Evolutionary conservation across 92 coral and sea anemone species (phyloP).

Genomic region (Micromussa lordhowensis): DNA sequence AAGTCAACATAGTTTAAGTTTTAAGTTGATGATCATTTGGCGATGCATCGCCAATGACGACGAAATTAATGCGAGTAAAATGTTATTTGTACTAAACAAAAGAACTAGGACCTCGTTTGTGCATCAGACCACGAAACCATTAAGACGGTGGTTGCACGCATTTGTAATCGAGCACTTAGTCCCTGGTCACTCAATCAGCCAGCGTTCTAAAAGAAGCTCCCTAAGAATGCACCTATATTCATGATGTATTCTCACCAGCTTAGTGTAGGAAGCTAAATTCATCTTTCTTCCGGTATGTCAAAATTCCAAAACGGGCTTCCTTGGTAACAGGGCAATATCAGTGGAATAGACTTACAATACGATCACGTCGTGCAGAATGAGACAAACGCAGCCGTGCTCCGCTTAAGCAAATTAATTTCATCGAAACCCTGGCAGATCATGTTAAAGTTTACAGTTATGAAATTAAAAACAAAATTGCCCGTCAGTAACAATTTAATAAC

Average conservation of each 20-base stretch:
- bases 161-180: no score
- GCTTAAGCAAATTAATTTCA: background rate
- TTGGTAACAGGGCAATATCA: background rate
- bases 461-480: background rate
- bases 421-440: background rate
- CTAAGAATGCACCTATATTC: background rate
- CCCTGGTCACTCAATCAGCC: background rate
- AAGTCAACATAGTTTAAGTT: no score
- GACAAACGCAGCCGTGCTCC: no score
- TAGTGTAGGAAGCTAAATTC: constrained; percentile 17
- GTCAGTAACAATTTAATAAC: constrained; percentile 1
- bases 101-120: background rate
- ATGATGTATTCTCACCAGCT: constrained; percentile 5
- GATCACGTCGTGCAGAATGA: background rate
- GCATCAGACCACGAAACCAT: no score
- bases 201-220: background rate
- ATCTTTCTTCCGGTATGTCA: background rate
- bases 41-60: background rate
- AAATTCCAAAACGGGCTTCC: background rate
- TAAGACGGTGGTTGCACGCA: no score
- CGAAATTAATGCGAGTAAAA: background rate
- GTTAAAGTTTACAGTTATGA: background rate
- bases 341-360: no score
- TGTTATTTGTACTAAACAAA: background rate
- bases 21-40: background rate